Base-by-base conservation (phyloP, 1,140 invertebrate species). In the Matsumurasca onukii region DNA sequence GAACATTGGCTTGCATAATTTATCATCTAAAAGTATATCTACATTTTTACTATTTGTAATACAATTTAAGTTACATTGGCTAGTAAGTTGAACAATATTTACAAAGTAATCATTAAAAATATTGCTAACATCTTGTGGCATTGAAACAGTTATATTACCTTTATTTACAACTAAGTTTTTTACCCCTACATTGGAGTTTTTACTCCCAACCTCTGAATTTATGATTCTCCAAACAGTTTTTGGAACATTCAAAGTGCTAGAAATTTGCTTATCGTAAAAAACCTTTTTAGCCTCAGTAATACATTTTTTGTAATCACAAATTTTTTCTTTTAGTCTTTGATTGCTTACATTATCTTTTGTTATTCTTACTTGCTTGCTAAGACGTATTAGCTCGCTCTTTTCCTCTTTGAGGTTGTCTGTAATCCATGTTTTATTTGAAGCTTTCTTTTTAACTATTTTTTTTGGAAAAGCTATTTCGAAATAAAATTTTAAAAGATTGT, bases 21-120 rank as follows among this genome's bases (percentile, higher is more conserved):
- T n/a, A n/a, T n/a, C n/a, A n/a, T n/a, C n/a, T n/a, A n/a, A n/a
- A n/a, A n/a, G n/a, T n/a, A n/a, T n/a, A n/a, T n/a, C n/a, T n/a
- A n/a, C n/a, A n/a, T n/a, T n/a, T n/a, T n/a, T n/a, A n/a, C n/a
- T n/a, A n/a, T n/a, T n/a, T n/a, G n/a, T n/a, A n/a, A n/a, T n/a
- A n/a, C n/a, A n/a, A n/a, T n/a, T 45, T n/a, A 45, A 12, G 39
- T 12, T 45, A 45, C 39, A 45, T 45, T 45, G 9, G 9, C 39
- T 45, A 45, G 39, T n/a, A 45, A 12, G 9, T 12, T 45, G 39
- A n/a, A 12, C 39, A 45, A 45, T 45, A n/a, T 45, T 45, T n/a
- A 45, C 39, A 45, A 45, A 45, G n/a, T 45, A 45, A 45, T 45
- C 39, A 45, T 45, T 45, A n/a, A 45, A 45, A 9, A 45, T 45